Evolutionary conservation across 2,797 vertebrate species (phyloP).

Genomic region (Rhadinocentrus ornatus): DNA sequence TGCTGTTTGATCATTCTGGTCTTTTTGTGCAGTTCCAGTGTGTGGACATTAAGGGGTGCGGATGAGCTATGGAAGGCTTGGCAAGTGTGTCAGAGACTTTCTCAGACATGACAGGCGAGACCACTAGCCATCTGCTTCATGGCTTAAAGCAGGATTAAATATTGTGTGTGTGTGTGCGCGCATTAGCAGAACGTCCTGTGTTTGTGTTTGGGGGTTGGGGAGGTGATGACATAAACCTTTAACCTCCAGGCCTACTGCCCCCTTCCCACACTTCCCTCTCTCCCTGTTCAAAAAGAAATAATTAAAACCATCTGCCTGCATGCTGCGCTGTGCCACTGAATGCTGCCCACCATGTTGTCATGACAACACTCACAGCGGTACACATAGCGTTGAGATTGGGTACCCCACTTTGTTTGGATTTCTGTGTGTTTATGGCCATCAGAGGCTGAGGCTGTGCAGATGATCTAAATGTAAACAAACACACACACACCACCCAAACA

Average conservation of each 20-base stretch:
- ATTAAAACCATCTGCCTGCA: constrained; percentile 80
- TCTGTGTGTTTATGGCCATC: constrained; percentile 28
- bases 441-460: constrained; percentile 26
- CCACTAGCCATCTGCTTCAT: constrained; percentile 78
- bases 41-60: constrained; percentile 72
- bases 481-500: constrained; percentile 17
- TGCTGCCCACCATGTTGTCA: constrained; percentile 47
- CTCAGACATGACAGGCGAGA: constrained; percentile 72
- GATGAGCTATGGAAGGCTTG: constrained; percentile 59
- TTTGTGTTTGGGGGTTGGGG: constrained; percentile 48
- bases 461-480: constrained; percentile 47
- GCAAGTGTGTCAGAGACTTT: constrained; percentile 61
- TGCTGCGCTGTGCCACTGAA: constrained; percentile 48
- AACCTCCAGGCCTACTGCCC: constrained; percentile 65
- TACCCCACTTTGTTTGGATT: not conserved
- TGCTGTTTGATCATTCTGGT: constrained; percentile 37
- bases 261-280: constrained; percentile 37
- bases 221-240: constrained; percentile 77
- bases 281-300: constrained; percentile 69
- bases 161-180: constrained; percentile 37
- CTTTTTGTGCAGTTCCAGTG: constrained; percentile 64
- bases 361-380: constrained; percentile 33
- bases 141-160: constrained; percentile 77
- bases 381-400: constrained; percentile 18
- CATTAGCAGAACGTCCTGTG: constrained; percentile 24